Base-by-base conservation (phyloP, 2,113 vertebrate genomes). In the Bambusicola thoracicus region DNA sequence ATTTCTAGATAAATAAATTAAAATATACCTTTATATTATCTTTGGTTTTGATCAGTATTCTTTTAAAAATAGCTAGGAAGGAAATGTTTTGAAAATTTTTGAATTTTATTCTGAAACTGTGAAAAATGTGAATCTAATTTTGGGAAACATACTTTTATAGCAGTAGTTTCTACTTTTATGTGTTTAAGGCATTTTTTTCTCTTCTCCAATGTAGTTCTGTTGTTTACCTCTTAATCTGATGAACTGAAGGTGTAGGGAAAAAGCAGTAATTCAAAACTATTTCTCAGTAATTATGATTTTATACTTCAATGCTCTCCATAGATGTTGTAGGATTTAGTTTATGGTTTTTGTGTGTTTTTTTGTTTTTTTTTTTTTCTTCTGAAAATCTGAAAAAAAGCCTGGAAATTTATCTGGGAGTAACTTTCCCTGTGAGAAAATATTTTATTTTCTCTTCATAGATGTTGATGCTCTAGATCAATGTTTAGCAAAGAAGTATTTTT, bases 401-500 rank as follows among this genome's bases (percentile, higher is more conserved):
- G 20, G 8, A 75, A 81, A 59, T 30, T 56, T 70, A 46, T 30
- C 24, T 89, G 27, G 34, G 74, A 63, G 5, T 7, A 75, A 18
- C 22, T 46, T 88, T 67, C n/a, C 58, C 40, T 6, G 16, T 68
- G 73, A 25, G 62, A 89, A 75, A 38, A 22, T 15, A 15, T 51
- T 17, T 77, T 14, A 53, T 76, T 51, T 83, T 3, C 21, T 92
- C 29, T 74, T 92, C 38, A 53, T 9, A 34, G 32, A 66, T 59
- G 15, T 81, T 96, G 85, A 59, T 40, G 56, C 4, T 22, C 40
- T 48, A 81, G 13, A 41, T 62, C 70, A 36, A 56, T 36, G 11
- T 84, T 86, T 86, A 90, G 77, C 44, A 63, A 89, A 84, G n/a
- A 78, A 13, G 12, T 92, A 81, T 70, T 88, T 92, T 83, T 89